Percentiles rank a stretch among this genome's conserved stretches.
Evolutionary conservation across 2,113 vertebrate species (phyloP).

Genomic region (Acinonyx jubatus): DNA sequence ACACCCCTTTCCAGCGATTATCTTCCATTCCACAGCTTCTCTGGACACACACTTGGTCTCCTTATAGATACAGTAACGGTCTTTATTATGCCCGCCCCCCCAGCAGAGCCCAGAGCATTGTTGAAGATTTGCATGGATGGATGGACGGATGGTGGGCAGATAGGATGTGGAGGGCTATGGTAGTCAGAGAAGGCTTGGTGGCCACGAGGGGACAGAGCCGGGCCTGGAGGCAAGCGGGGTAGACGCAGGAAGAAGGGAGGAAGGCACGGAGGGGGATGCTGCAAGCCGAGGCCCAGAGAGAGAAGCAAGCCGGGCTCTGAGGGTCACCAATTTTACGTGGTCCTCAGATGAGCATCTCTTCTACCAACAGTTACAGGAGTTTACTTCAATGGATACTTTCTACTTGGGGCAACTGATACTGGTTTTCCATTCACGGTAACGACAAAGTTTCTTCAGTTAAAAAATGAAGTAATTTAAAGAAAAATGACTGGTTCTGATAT

Average conservation of each 20-base stretch:
- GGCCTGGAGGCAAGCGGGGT: not conserved
- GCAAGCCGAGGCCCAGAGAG: not conserved
- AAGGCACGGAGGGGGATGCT: not conserved
- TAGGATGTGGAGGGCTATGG: not conserved
- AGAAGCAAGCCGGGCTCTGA: no score
- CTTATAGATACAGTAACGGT: not conserved
- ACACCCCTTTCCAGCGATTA: not conserved
- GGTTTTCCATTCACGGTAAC: not conserved
- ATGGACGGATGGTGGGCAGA: not conserved
- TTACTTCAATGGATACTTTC: not conserved
- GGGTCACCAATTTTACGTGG: not conserved
- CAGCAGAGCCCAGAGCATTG: not conserved
- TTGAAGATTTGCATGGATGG: not conserved
- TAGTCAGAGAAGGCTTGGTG: not conserved
- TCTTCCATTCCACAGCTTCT: not conserved
- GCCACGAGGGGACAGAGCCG: fast-evolving
- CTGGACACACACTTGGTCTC: not conserved
- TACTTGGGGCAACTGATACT: not conserved
- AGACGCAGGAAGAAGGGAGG: not conserved
- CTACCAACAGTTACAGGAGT: no score
- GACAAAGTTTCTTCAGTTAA: not conserved
- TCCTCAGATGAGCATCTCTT: not conserved
- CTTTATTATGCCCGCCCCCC: not conserved
- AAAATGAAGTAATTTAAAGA: not conserved
- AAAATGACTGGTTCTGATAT: not conserved